These are phyloP conservation scores for Tragelaphus strepsiceros DNA, from an alignment of 2,113 vertebrate genomes.

Conservation along the genomic window DNA sequence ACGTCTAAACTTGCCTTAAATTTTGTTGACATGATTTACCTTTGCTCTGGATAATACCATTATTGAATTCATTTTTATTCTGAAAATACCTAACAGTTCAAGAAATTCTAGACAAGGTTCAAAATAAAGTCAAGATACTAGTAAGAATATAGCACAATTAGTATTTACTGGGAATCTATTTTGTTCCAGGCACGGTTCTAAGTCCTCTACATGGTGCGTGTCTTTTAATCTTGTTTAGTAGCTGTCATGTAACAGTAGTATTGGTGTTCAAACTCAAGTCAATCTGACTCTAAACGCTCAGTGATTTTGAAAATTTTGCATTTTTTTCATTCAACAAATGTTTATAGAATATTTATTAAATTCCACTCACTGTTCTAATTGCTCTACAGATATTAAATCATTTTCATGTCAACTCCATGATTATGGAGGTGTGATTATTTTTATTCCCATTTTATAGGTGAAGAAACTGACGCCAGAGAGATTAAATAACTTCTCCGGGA, in stretches of 20 bases:
- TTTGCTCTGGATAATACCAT: neutral
- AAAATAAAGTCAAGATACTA: neutral
- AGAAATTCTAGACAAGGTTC: neutral
- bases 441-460: neutral
- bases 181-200: neutral
- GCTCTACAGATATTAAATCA: neutral
- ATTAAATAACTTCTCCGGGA: neutral
- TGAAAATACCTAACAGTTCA: neutral
- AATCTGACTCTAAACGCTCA: neutral
- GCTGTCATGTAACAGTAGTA: neutral
- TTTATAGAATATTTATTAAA: neutral
- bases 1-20: neutral
- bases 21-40: neutral
- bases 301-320: neutral
- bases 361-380: neutral
- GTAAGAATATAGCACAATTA: neutral
- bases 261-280: neutral
- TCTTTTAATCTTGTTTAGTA: neutral
- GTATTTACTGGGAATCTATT: neutral
- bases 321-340: neutral
- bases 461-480: neutral
- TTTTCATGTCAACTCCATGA: neutral
- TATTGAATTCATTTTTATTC: neutral
- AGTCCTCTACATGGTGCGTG: neutral
- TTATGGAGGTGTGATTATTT: neutral